Percentiles rank a stretch among this genome's conserved stretches.
phyloP scores from a whole-genome alignment of 1,140 invertebrate genomes.

The Ooceraea biroi region DNA sequence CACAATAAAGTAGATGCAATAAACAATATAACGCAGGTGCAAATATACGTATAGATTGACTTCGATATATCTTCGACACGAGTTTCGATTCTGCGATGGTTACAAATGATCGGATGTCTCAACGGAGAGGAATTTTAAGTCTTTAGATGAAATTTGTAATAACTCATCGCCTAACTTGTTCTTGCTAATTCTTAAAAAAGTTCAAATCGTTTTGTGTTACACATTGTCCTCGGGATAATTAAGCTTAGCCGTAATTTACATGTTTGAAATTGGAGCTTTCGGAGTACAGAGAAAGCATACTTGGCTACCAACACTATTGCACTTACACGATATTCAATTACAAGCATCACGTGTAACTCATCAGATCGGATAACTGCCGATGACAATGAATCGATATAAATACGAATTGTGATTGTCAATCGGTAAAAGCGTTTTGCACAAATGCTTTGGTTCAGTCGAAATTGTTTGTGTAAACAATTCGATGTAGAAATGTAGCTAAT shows the following conservation, averaged over 20 bases:
- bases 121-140: constrained; percentile 7
- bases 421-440: constrained; percentile 6
- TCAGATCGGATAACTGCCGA: constrained; percentile 4
- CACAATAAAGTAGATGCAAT: background rate
- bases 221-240: background rate
- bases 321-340: constrained; percentile 32
- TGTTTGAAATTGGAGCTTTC: constrained; percentile 27
- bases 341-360: constrained; percentile 28
- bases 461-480: background rate
- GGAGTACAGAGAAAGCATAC: background rate
- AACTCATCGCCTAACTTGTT: background rate
- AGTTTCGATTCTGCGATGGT: constrained; percentile 11
- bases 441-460: constrained; percentile 1
- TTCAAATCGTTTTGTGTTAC: background rate
- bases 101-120: constrained; percentile 10
- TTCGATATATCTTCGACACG: constrained; percentile 2
- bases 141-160: background rate
- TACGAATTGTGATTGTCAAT: constrained; percentile 17
- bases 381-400: constrained; percentile 5
- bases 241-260: background rate
- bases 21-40: background rate
- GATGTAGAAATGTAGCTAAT: constrained; percentile 20
- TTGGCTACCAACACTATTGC: constrained; percentile 2
- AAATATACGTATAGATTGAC: background rate
- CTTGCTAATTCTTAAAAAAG: background rate